Evolutionary conservation across 1,140 invertebrate species (phyloP).

Genomic region (Scylla paramamosain): DNA sequence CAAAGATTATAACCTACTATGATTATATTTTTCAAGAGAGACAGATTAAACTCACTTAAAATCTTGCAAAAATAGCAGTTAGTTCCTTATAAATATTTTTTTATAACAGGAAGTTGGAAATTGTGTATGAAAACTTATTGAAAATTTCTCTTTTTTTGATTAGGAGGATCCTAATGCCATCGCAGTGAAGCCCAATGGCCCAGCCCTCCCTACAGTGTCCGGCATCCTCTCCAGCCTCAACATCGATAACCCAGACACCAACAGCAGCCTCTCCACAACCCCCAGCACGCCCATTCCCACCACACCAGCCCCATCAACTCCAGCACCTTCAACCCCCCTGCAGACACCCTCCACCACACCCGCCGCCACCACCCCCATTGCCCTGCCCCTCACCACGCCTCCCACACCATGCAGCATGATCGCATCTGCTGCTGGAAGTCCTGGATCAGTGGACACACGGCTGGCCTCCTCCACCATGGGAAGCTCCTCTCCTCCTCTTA

Average conservation of each 20-base stretch:
- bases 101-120: too few species aligned
- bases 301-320: slow-evolving; percentile 62
- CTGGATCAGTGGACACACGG: background rate
- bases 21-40: too few species aligned
- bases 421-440: background rate
- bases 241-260: slow-evolving; percentile 58
- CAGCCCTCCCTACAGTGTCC: slow-evolving; percentile 50
- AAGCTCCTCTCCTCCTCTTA: background rate
- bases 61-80: too few species aligned
- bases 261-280: slow-evolving; percentile 66
- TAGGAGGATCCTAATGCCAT: slow-evolving; percentile 43
- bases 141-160: background rate
- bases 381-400: slow-evolving; percentile 59
- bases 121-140: background rate
- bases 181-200: slow-evolving; percentile 57
- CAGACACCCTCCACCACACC: slow-evolving; percentile 36
- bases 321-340: slow-evolving; percentile 34
- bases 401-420: slow-evolving; percentile 57
- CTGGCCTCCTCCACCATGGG: slow-evolving; percentile 34
- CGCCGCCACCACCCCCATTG: slow-evolving; percentile 39
- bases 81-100: too few species aligned
- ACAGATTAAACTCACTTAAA: too few species aligned
- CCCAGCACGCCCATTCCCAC: slow-evolving; percentile 62
- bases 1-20: too few species aligned
- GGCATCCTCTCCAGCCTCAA: slow-evolving; percentile 33